phyloP scores from a whole-genome alignment of 1,140 invertebrate species.

The Grapholita molesta region DNA sequence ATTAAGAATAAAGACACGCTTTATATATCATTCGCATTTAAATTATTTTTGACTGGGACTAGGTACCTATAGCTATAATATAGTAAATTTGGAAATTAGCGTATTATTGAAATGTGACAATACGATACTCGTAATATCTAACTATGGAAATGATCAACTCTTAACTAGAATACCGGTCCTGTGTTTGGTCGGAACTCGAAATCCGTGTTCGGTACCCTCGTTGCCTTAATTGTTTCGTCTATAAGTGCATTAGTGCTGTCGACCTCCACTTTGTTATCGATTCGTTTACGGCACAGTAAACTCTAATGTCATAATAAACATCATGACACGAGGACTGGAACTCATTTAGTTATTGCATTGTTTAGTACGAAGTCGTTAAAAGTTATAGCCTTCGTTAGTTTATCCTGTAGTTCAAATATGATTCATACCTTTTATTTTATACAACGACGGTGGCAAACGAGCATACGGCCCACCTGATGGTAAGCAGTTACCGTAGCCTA shows the following conservation, averaged over 20 bases:
- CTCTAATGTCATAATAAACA: constrained; percentile 12
- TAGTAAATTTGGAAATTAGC: too few species aligned
- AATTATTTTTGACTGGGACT: too few species aligned
- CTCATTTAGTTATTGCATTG: background rate
- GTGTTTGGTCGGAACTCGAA: constrained; percentile 24
- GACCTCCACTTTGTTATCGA: constrained; percentile 23
- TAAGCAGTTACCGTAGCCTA: too few species aligned
- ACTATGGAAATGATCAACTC: too few species aligned
- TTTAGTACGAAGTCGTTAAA: background rate
- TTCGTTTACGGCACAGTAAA: constrained; percentile 10
- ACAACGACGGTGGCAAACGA: too few species aligned
- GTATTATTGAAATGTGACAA: too few species aligned
- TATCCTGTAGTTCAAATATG: background rate
- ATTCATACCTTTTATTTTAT: too few species aligned
- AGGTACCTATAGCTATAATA: too few species aligned
- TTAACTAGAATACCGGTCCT: constrained; percentile 8
- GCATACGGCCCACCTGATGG: too few species aligned
- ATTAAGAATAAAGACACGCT: too few species aligned
- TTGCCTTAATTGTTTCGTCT: constrained; percentile 42
- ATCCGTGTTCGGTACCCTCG: constrained; percentile 28
- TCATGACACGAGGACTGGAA: background rate
- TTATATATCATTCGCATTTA: too few species aligned
- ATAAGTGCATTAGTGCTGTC: constrained; percentile 30
- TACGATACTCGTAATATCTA: too few species aligned
- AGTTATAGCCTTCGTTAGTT: background rate